Evolutionary conservation across 2,113 vertebrate species (phyloP).

Genomic region (Eclectus roratus): DNA sequence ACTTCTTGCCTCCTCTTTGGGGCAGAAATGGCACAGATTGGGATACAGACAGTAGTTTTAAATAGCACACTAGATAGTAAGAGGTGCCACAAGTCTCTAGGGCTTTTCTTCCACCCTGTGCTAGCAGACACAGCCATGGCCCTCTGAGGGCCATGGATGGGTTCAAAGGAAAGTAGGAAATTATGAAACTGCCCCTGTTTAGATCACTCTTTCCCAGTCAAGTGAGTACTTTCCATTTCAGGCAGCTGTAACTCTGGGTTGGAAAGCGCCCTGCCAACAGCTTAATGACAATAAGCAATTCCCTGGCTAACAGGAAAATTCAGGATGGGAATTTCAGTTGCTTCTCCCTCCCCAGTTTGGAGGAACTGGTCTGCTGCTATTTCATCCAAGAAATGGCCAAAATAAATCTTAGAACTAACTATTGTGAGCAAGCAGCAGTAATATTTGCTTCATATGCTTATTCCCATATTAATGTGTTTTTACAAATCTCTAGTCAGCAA

Average conservation of each 20-base stretch:
- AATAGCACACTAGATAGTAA: not conserved
- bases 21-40: not conserved
- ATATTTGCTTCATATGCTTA: not conserved
- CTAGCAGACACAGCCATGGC: not conserved
- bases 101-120: not conserved
- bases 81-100: not conserved
- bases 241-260: not conserved
- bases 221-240: not conserved
- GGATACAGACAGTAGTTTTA: not conserved
- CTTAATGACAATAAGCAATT: not conserved
- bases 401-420: not conserved
- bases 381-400: rapidly evolving
- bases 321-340: not conserved
- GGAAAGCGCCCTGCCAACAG: not conserved
- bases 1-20: not conserved
- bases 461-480: not conserved
- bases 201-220: not conserved
- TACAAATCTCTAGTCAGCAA: not conserved
- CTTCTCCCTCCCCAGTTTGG: not conserved
- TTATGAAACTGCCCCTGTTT: not conserved
- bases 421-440: not conserved
- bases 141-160: not conserved
- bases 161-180: not conserved
- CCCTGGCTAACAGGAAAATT: not conserved
- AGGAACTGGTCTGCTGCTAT: not conserved